Evolutionary conservation across 1,140 invertebrate genomes (phyloP).

Genomic region (Euglossa dilemma): DNA sequence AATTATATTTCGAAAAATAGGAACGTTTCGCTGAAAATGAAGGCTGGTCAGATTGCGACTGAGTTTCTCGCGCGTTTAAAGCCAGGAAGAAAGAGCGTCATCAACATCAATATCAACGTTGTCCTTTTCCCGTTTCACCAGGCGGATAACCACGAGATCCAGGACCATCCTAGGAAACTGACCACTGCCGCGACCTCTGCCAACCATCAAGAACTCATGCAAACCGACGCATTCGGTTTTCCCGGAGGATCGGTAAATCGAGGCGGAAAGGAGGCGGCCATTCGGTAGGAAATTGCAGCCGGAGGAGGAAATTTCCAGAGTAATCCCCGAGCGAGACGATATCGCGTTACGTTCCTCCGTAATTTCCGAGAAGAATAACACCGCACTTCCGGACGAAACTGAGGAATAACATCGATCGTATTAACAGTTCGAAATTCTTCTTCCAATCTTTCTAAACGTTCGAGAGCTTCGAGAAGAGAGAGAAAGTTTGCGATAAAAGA

Average conservation of each 20-base stretch:
- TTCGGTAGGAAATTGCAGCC: background rate
- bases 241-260: background rate
- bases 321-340: background rate
- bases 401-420: background rate
- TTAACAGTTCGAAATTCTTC: no score
- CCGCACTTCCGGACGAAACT: background rate
- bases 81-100: no score
- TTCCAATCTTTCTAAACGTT: no score
- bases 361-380: background rate
- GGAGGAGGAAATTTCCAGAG: background rate
- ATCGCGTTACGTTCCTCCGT: no score
- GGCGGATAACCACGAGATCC: no score
- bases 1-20: background rate
- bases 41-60: background rate
- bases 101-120: background rate
- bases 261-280: background rate
- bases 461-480: no score
- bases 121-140: background rate
- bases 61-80: background rate
- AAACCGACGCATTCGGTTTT: background rate
- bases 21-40: slow-evolving; percentile 10
- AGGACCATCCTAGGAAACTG: background rate
- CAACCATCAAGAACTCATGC: no score
- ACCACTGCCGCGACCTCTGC: no score
- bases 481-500: no score